Evolutionary conservation across 2,888 invertebrate species (phyloP), one percentile per base, ranked within the genome.

Genomic region (Drymonia ruficornis): DNA sequence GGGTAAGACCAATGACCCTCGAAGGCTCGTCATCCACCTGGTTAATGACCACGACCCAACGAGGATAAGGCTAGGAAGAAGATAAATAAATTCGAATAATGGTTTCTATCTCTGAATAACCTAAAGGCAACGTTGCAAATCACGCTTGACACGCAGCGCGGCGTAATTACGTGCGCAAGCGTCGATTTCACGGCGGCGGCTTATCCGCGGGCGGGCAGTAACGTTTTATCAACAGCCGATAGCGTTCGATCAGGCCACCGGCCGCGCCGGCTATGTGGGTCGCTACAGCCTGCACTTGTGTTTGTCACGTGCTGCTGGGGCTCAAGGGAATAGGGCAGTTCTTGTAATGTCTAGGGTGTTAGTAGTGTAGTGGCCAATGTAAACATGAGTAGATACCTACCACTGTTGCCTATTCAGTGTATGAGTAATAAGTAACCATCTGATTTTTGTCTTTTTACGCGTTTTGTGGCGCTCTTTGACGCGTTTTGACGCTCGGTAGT

Each of bases 161-260:
- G 40, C 51, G 40, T 72, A 71, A 70, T 71, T 67, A 73, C 59
- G 71, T 71, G 63, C 60, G 63, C 67, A 61, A 57, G 58, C 70
- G 70, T 70, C 80, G 86, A 87, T 87, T 86, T 86, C 83, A 87
- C 81, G 86, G 76, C 65, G 68, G 59, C 53, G 62, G 72, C 69
- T 76, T 77, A 74, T 72, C 68, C 67, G 66, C 59, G 55, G 65
- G 70, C 60, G 65, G 59, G 59, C 55, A 60, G 72, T 74, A 76
- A 72, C 72, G 74, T 68, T 74, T 81, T 81, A 81, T 81, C 83
- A 75, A 73, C 70, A 69, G 61, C 64, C 65, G 72, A 72, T 70
- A 76, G 67, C 67, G 72, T 67, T 72, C 66, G 74, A 66, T 62
- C 67, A 69, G 63, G 56, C 45, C 36, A 49, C 51, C 55, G 56